These are phyloP conservation scores for Drosophila kambysellisi DNA, from an alignment of 2,888 invertebrate species.

Conservation along the genomic window DNA sequence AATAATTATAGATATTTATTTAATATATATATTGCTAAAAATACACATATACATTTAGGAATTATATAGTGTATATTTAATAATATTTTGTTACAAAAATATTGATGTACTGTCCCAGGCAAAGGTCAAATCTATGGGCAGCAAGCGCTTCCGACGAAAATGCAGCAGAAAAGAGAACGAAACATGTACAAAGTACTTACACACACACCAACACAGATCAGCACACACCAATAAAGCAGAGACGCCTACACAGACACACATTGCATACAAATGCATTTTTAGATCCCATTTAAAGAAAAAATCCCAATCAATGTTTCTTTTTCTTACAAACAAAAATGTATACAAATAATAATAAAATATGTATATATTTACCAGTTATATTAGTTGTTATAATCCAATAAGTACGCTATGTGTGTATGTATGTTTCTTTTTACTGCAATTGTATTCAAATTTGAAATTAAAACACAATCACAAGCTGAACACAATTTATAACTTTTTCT, in stretches of 20 bases:
- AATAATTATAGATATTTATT: conserved; percentile 2
- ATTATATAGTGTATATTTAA: conserved; percentile 1
- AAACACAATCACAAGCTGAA: conserved; percentile 25
- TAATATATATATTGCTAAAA: conserved; percentile 4
- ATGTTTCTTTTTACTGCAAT: conserved; percentile 48
- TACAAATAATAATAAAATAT: conserved; percentile 10
- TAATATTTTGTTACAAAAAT: conserved; percentile 22
- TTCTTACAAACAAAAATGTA: neutral
- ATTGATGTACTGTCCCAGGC: conserved; percentile 46
- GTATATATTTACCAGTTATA: conserved; percentile 58
- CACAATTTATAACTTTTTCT: conserved; percentile 22
- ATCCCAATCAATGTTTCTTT: conserved; percentile 26
- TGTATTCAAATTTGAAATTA: conserved; percentile 43
- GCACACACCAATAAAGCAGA: conserved; percentile 5
- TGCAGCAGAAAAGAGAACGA: conserved; percentile 60
- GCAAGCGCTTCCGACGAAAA: conserved; percentile 54
- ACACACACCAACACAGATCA: conserved; percentile 13
- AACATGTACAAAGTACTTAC: conserved; percentile 46
- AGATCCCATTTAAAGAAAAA: conserved; percentile 41
- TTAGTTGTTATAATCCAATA: conserved; percentile 62
- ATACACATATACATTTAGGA: conserved; percentile 1
- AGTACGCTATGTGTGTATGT: conserved; percentile 45
- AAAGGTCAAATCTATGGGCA: conserved; percentile 56
- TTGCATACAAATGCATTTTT: conserved; percentile 20
- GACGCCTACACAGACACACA: conserved; percentile 53